These are phyloP conservation scores for Centropristis striata DNA, from an alignment of 2,113 vertebrate species.

Conservation along the genomic window DNA sequence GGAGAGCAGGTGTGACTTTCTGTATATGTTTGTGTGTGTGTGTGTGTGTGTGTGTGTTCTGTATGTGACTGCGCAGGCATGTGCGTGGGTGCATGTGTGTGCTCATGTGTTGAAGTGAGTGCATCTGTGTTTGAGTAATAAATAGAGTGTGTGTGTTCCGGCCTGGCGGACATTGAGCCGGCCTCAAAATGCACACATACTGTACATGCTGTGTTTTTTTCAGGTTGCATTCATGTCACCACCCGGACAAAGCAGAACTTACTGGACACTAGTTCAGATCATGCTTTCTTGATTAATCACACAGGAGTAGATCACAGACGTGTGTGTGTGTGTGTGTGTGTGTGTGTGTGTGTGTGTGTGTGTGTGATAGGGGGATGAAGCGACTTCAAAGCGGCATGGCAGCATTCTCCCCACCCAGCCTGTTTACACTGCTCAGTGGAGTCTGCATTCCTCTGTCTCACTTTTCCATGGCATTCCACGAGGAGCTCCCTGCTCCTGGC, in stretches of 20 bases:
- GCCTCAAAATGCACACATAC: conserved; percentile 8
- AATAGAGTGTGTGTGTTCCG: conserved; percentile 56
- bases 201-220: conserved; percentile 14
- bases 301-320: conserved; percentile 24
- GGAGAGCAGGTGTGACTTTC: conserved; percentile 68
- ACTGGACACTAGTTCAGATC: conserved; percentile 2
- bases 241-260: neutral
- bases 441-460: conserved; percentile 87
- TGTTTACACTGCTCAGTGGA: conserved; percentile 87
- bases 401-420: conserved; percentile 79
- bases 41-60: conserved; percentile 34
- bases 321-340: conserved; percentile 40
- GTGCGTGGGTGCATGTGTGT: conserved; percentile 35
- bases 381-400: conserved; percentile 83
- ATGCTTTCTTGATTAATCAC: conserved; percentile 35
- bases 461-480: conserved; percentile 86
- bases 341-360: conserved; percentile 35
- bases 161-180: conserved; percentile 5
- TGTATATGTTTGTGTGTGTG: conserved; percentile 51
- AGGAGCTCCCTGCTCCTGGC: conserved; percentile 80
- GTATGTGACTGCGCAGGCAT: conserved; percentile 39
- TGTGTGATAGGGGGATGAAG: conserved; percentile 60
- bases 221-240: neutral
- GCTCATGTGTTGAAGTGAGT: conserved; percentile 36
- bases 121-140: conserved; percentile 67